Conservation (phyloP, 2,888 invertebrate species). For the Oscheius sp. region DNA sequence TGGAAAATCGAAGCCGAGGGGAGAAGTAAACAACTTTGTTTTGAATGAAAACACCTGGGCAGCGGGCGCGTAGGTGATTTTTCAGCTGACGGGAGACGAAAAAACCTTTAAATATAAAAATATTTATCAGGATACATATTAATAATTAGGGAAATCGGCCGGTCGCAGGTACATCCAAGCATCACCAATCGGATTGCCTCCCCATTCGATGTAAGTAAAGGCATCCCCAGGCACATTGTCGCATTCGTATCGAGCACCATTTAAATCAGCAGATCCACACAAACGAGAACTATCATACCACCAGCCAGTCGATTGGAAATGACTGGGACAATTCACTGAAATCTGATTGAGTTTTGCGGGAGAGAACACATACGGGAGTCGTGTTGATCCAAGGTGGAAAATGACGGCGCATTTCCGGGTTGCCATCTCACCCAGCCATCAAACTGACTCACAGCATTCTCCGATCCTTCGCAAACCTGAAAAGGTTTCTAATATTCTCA, state of each 20-base stretch:
- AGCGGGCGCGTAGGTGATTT: no score
- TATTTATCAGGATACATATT: neutral
- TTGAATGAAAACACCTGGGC: no score
- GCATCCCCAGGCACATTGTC: neutral
- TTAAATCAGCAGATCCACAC: constrained; percentile 62
- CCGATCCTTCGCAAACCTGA: constrained; percentile 54
- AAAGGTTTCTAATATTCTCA: neutral
- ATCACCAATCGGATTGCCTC: neutral
- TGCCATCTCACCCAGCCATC: constrained; percentile 65
- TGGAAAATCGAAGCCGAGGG: no score
- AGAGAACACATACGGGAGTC: neutral
- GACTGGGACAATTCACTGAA: constrained; percentile 43
- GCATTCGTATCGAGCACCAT: constrained; percentile 42
- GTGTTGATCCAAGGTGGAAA: constrained; percentile 50
- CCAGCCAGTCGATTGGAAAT: constrained; percentile 62
- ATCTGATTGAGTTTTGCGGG: neutral
- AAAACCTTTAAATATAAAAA: neutral
- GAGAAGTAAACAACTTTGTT: no score
- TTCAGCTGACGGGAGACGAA: neutral
- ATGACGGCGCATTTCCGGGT: constrained; percentile 50
- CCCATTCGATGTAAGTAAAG: neutral
- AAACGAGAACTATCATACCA: constrained; percentile 50
- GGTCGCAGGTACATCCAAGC: constrained; percentile 16
- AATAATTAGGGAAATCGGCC: constrained; percentile 5
- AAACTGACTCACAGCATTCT: constrained; percentile 15